phyloP scores from a whole-genome alignment of 1,140 invertebrate species.

The Trigoniulus corallinus region DNA sequence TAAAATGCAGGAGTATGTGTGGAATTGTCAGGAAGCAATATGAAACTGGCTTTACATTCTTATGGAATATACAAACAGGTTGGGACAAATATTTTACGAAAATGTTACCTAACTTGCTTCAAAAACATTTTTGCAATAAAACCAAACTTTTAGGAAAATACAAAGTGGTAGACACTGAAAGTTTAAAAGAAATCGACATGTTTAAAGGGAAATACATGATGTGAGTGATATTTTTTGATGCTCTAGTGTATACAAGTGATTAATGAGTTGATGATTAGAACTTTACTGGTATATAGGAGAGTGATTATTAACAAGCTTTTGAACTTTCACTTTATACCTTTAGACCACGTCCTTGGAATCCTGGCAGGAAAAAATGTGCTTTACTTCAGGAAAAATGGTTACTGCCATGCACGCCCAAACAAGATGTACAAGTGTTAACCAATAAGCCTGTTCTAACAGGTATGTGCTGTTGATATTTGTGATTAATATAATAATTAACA shows the following conservation, averaged over 20 bases:
- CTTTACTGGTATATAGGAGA: neutral
- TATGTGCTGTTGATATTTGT: conserved; percentile 14
- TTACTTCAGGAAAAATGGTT: conserved; percentile 31
- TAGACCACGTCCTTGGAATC: conserved; percentile 34
- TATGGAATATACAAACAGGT: neutral
- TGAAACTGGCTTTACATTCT: neutral
- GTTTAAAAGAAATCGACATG: conserved; percentile 38
- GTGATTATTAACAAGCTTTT: conserved; percentile 3
- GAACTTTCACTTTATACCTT: conserved; percentile 11
- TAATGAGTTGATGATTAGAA: too few species aligned
- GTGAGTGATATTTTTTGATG: conserved; percentile 12
- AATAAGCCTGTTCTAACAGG: conserved; percentile 39
- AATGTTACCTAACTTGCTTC: too few species aligned
- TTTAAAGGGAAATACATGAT: conserved; percentile 19
- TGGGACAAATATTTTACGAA: too few species aligned
- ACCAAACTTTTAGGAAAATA: conserved; percentile 36
- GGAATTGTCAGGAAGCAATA: neutral
- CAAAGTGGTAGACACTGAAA: conserved; percentile 42
- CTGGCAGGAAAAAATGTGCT: conserved; percentile 32
- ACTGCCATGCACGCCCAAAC: conserved; percentile 30
- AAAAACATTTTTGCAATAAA: too few species aligned
- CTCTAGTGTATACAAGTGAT: neutral
- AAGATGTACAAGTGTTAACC: conserved; percentile 34
- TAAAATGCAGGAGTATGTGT: neutral
- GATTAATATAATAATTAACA: too few species aligned